Evolutionary conservation across 2,888 invertebrate species (phyloP), one percentile per base, ranked within the genome.

Genomic region (Amiota communis): DNA sequence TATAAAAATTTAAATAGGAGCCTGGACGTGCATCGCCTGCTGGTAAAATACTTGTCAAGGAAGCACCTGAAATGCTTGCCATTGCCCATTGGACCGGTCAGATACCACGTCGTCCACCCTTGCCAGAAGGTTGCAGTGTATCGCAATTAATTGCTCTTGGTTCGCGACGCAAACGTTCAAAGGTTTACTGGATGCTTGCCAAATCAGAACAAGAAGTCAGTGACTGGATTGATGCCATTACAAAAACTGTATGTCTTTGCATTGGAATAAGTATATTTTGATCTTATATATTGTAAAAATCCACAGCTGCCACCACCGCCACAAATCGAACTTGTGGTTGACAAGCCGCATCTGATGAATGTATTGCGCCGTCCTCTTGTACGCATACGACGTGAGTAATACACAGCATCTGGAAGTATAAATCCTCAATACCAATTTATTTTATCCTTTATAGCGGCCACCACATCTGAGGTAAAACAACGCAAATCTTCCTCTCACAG

Each of bases 111-210:
- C 90, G 95, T 77, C 95, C 95, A 0, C 91, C 92, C 56, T 91
- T 95, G 79, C 95, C 96, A 0, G 91, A 91, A 0, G 93, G 93
- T 1, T 93, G 94, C 75, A 92, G 91, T 78, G 90, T 94, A 23
- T 92, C 93, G n/a, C 95, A 95, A 88, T 91, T 96, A 51, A 92
- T 96, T 90, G 96, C 95, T 0, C 91, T 96, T 64, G 95, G 95
- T 2, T 93, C 93, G 72, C 90, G 92, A 12, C 91, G 93, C 71
- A 92, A 92, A 79, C 93, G 94, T 8, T 93, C 94, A 8, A 93
- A 93, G 78, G 95, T 95, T 10, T 93, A 95, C 77, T 96, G 95
- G 95, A 94, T 96, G 91, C 92, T 96, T 76, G 95, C 94, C 46
- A 93, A 94, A 87, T 94, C 94, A 15, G 93, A 95, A 79, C 91